These are phyloP conservation scores for Crax fasciolata DNA, from an alignment of 2,797 vertebrate genomes.

Conservation along the genomic window DNA sequence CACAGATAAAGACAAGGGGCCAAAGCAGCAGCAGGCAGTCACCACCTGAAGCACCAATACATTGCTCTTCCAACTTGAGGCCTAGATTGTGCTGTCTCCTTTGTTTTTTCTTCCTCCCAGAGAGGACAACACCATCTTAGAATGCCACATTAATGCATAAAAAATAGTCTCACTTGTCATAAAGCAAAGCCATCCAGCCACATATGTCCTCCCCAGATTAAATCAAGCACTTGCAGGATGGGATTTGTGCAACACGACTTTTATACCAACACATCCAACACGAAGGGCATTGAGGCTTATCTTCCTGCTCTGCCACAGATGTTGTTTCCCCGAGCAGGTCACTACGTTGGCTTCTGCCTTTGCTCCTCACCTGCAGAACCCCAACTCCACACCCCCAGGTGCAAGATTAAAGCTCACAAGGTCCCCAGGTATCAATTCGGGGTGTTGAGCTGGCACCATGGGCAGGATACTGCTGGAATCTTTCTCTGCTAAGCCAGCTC, in stretches of 20 bases:
- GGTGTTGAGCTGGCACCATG: background rate
- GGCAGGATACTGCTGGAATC: background rate
- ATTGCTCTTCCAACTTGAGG: background rate
- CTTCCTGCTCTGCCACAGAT: background rate
- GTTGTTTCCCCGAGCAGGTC: background rate
- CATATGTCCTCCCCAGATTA: background rate
- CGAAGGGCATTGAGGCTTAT: background rate
- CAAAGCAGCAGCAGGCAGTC: background rate
- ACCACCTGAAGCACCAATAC: background rate
- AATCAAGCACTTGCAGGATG: background rate
- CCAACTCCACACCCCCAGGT: background rate
- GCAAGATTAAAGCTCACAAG: background rate
- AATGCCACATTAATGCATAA: accelerated
- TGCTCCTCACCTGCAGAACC: background rate
- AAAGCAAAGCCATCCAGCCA: background rate
- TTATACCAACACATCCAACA: background rate
- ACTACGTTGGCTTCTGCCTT: background rate
- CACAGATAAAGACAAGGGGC: background rate
- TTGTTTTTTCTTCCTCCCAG: background rate
- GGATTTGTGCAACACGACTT: background rate
- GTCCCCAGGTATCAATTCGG: background rate
- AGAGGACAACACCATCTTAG: no score
- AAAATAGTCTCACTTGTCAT: background rate
- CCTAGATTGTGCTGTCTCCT: background rate
- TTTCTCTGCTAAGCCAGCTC: background rate